phyloP scores from a whole-genome alignment of 2,113 vertebrate species.

The Corythaixoides concolor region DNA sequence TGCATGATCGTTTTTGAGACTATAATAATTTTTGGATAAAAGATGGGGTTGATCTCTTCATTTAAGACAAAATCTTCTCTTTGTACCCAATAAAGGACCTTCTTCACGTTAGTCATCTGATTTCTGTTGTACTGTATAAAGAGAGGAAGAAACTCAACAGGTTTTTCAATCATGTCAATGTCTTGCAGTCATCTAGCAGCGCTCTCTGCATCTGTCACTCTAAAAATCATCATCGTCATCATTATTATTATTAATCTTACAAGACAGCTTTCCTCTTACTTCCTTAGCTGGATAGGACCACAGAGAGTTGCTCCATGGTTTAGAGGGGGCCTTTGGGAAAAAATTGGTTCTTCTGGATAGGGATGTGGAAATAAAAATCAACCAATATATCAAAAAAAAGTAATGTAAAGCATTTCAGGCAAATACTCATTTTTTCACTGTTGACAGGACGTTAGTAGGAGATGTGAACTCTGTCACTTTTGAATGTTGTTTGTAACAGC shows the following conservation, averaged over 20 bases:
- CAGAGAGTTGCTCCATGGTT: neutral
- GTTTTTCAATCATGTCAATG: neutral
- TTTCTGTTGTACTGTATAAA: neutral
- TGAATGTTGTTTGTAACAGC: neutral
- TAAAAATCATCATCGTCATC: neutral
- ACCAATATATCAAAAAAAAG: neutral
- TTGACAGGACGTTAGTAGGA: neutral
- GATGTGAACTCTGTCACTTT: neutral
- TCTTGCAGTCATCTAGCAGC: neutral
- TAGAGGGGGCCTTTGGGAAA: neutral
- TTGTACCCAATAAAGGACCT: neutral
- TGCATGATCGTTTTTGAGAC: neutral
- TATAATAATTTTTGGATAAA: neutral
- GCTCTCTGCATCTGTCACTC: neutral
- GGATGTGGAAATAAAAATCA: neutral
- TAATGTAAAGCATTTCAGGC: neutral
- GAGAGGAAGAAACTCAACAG: neutral
- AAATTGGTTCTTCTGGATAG: neutral
- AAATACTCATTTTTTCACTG: fast-evolving
- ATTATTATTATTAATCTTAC: neutral
- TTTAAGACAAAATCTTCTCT: neutral
- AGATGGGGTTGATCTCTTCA: neutral
- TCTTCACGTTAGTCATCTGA: neutral
- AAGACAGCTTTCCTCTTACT: neutral
- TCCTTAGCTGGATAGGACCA: neutral